phyloP scores from a whole-genome alignment of 1,140 invertebrate species.

The Panagrolaimus sp. region DNA sequence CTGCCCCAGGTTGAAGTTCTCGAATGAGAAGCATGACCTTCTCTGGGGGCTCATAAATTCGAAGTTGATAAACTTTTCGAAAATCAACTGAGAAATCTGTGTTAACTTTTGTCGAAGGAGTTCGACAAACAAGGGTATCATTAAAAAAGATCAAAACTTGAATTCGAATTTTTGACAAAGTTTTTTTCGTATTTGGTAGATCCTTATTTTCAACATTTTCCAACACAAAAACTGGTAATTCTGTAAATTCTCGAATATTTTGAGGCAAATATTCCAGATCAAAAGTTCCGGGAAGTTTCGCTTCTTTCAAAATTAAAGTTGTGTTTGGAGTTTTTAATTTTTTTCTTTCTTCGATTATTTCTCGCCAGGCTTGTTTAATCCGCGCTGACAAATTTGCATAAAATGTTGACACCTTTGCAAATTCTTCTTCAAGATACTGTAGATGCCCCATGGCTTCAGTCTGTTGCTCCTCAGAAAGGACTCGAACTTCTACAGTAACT shows the following conservation, averaged over 20 bases:
- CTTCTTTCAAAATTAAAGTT: conserved; percentile 1
- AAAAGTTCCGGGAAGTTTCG: background rate
- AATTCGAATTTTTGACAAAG: background rate
- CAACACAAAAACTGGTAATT: background rate
- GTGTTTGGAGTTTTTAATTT: background rate
- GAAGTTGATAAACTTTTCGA: conserved; percentile 32
- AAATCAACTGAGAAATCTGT: conserved; percentile 33
- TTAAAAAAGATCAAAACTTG: conserved; percentile 40
- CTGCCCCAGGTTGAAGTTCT: conserved; percentile 12
- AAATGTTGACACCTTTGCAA: background rate
- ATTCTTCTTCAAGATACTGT: background rate
- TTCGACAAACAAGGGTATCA: conserved; percentile 36
- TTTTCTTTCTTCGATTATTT: background rate
- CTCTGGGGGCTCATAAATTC: conserved; percentile 36
- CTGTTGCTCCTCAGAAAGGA: background rate
- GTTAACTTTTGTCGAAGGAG: conserved; percentile 22
- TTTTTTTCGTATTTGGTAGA: background rate
- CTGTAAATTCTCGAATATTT: background rate
- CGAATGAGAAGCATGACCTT: conserved; percentile 14
- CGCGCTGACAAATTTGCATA: background rate
- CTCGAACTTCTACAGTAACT: background rate
- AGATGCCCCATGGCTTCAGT: background rate
- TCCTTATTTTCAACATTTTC: background rate
- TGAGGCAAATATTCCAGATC: background rate
- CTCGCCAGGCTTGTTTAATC: background rate